Base-by-base conservation (phyloP, 2,113 vertebrate genomes). In the Trematocara macrostoma region DNA sequence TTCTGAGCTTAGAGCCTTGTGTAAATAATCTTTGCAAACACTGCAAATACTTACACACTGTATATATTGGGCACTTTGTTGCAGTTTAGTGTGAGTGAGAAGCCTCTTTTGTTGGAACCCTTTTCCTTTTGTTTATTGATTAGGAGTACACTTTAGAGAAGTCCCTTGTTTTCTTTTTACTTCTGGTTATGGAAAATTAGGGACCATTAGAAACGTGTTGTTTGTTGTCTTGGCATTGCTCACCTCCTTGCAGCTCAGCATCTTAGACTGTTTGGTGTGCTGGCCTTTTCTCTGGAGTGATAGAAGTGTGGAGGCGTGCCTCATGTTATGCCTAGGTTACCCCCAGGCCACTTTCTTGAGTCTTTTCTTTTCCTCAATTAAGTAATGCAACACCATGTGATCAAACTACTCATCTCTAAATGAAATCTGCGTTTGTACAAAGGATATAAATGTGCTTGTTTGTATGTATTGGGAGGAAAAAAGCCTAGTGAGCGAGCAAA, bases 381-480 rank as follows among this genome's bases (percentile, higher is more conserved):
- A 84, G 35, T 83, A 79, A 85, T 87, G 83, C 79, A 84, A 90
- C 82, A 82, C 71, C 29, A 18, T 84, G 34, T 90, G 82, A 91
- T 93, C 64, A 92, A 89, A 76, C 71, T 26, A 78, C 82, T 76
- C 83, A 90, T 82, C 53, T 79, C 59, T 88, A 86, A 91, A 89
- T 79, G 85, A 51, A 49, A 83, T 38, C 83, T 61, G 47, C 87
- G 86, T 90, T 87, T 88, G 79, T 82, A 82, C 79, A 84, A 79
- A 20, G 45, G 45, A 45, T 88, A 82, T 67, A 57, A 81, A 78
- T 83, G 82, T 87, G 84, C 80, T 83, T 88, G 87, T 91, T 88
- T 93, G 79, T 86, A 49, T 71, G 56, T 64, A 74, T 78, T 76
- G 81, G 29, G 78, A 42, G n/a, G 14, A 29, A 23, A n/a, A 26